phyloP scores from a whole-genome alignment of 2,888 invertebrate genomes.

The Vanessa cardui region DNA sequence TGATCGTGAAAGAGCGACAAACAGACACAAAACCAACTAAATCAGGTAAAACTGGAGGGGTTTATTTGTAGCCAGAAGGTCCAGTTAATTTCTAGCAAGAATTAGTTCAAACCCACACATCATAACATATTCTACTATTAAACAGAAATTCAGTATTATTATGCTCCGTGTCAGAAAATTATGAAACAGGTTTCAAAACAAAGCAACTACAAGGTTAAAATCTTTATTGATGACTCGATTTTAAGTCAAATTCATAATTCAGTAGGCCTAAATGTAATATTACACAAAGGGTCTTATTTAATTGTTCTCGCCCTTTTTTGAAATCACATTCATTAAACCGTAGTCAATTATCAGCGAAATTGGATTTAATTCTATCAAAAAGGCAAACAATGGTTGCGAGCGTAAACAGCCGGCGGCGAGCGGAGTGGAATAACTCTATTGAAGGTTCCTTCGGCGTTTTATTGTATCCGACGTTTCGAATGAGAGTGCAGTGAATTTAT shows the following conservation, averaged over 20 bases:
- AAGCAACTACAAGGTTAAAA: too few relatives aligned
- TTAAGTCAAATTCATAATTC: background rate
- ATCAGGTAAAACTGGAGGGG: too few relatives aligned
- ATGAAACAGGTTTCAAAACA: too few relatives aligned
- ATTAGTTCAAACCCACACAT: too few relatives aligned
- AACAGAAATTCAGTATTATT: too few relatives aligned
- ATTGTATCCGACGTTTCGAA: conserved; percentile 43
- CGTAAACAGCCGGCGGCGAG: background rate
- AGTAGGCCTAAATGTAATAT: background rate
- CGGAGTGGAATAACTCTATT: conserved; percentile 49
- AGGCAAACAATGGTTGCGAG: conserved; percentile 5
- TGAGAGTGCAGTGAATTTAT: conserved; percentile 62
- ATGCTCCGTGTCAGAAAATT: too few relatives aligned
- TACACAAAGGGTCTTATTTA: conserved; percentile 13
- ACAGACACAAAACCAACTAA: too few relatives aligned
- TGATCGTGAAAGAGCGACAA: too few relatives aligned
- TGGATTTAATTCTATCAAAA: conserved; percentile 11
- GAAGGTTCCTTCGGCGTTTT: conserved; percentile 48
- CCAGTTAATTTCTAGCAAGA: too few relatives aligned
- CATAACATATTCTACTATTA: too few relatives aligned
- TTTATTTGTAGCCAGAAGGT: too few relatives aligned
- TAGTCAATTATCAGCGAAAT: conserved; percentile 27
- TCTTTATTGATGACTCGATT: too few relatives aligned
- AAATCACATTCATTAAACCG: conserved; percentile 24
- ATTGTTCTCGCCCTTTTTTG: conserved; percentile 11